Evolutionary conservation across 2,797 vertebrate species (phyloP), one percentile per base, ranked within the genome.

Genomic region (Megaceryle alcyon): DNA sequence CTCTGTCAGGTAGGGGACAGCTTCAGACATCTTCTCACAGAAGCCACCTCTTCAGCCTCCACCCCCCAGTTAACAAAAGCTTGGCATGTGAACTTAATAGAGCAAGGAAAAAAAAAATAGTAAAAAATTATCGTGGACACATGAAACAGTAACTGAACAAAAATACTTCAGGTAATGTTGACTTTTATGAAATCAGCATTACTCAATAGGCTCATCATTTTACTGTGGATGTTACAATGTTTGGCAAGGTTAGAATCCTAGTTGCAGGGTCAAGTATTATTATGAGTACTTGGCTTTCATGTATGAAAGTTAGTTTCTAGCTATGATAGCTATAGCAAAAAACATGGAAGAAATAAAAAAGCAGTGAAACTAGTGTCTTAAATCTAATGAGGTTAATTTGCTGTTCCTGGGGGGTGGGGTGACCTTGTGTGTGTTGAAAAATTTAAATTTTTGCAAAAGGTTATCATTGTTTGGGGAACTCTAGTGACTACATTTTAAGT

Each of bases 401-500:
- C 29, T 65, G 8, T 61, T 83, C 31, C 18, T 1, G 6, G 12
- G 12, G 22, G 1, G 3, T 69, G 5, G 28, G 9, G 12, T 68
- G 13, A 12, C 6, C 8, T 35, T 33, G 8, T 12, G 6, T 29
- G 9, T 54, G 20, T 21, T 78, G 44, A 71, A 81, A 57, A 81
- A 51, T 71, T 66, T 9, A 12, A 53, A 0, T 26, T 64, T 71
- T 86, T 81, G 12, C 21, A 60, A 53, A 60, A 54, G 3, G 3
- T 26, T 64, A 3, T 64, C 2, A 28, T 31, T 0, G 0, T 53
- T 76, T 23, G 6, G 2, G 54, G 10, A 80, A 78, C 19, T n/a
- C 11, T 37, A 39, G 12, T 78, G n/a, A 49, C 10, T 64, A 4
- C 0, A 9, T 61, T 90, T 96, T 37, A 63, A 86, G 59, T 65